These are phyloP conservation scores for Sarcophaga caerulescens DNA, from an alignment of 2,888 invertebrate genomes.

Conservation along the genomic window DNA sequence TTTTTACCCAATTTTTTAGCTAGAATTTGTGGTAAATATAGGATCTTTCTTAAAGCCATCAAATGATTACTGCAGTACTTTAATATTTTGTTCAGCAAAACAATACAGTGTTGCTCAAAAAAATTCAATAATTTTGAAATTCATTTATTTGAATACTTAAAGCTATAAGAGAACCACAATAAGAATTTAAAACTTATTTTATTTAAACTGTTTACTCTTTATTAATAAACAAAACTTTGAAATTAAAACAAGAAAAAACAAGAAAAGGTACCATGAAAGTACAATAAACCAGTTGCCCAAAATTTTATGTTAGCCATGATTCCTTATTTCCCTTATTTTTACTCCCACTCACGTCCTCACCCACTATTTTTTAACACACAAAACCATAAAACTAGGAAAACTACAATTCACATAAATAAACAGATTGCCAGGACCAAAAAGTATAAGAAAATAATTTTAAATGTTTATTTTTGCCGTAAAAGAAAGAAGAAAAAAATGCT, in stretches of 20 bases:
- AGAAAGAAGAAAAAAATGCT: no score
- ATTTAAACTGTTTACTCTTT: background rate
- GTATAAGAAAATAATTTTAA: no score
- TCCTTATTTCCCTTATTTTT: background rate
- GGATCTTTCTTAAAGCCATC: no score
- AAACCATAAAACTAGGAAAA: conserved; percentile 5
- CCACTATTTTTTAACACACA: background rate
- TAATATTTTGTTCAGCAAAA: no score
- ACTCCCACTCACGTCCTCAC: background rate
- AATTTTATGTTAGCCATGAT: background rate
- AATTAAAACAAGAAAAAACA: background rate
- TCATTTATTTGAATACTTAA: background rate
- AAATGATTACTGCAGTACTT: no score
- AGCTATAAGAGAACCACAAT: background rate
- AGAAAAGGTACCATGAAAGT: conserved; percentile 49
- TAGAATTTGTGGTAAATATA: no score
- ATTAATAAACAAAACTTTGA: no score
- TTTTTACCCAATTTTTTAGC: no score
- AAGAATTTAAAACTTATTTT: background rate
- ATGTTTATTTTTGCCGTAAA: conserved; percentile 43
- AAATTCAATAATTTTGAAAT: background rate
- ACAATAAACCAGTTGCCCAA: conserved; percentile 14
- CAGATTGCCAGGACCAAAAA: conserved; percentile 37
- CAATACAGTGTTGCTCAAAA: no score
- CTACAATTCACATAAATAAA: background rate